Conservation (phyloP, 2,888 invertebrate genomes). For the Hemicrepidius hirtus region DNA sequence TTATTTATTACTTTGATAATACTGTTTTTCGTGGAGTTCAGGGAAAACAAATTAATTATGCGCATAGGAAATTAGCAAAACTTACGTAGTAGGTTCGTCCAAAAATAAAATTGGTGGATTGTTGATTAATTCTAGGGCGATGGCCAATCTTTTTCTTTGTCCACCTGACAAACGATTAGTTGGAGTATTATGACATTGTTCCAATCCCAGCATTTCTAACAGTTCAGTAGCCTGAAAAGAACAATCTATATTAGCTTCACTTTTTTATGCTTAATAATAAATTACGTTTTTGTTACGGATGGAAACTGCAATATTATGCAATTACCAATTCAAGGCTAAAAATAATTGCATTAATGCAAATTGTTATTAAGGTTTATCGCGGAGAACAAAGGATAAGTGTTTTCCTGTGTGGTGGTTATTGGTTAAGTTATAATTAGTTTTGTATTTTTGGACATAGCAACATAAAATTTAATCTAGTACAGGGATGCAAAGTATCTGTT, state of each 20-base stretch:
- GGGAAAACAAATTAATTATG: neutral
- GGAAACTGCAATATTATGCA: conserved; percentile 13
- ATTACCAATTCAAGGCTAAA: neutral
- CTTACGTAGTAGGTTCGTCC: conserved; percentile 95
- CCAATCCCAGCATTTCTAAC: conserved; percentile 87
- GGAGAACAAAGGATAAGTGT: neutral
- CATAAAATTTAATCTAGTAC: too few species aligned
- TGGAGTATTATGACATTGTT: conserved; percentile 87
- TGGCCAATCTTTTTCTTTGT: conserved; percentile 93
- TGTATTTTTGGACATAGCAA: too few species aligned
- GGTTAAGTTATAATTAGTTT: too few species aligned
- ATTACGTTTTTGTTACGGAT: neutral
- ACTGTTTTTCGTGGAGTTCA: too few species aligned
- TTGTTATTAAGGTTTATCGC: conserved; percentile 3
- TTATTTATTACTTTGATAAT: too few species aligned
- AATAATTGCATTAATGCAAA: conserved; percentile 14
- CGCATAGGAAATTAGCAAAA: conserved; percentile 39
- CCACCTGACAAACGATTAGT: conserved; percentile 92
- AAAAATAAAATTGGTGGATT: conserved; percentile 97
- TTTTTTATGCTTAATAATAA: too few species aligned
- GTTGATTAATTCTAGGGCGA: conserved; percentile 94
- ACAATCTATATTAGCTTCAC: too few species aligned
- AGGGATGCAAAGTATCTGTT: too few species aligned
- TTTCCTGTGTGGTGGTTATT: neutral
- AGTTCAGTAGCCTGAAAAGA: conserved; percentile 91